phyloP scores from a whole-genome alignment of 2,797 vertebrate species.

The Eulemur rubriventer region DNA sequence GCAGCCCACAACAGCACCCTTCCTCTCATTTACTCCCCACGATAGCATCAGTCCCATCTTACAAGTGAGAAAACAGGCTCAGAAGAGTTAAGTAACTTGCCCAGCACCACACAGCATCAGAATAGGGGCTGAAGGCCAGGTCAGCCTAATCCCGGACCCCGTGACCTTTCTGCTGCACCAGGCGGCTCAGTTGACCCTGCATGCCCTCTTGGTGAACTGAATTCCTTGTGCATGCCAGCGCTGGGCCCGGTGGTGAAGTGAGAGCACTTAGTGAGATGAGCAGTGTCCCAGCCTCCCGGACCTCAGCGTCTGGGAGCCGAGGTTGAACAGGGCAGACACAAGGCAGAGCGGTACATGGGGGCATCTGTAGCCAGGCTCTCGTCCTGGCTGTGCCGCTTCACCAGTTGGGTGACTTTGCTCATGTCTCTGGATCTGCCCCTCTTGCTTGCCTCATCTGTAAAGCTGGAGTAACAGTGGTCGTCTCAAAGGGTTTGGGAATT shows the following conservation, averaged over 20 bases:
- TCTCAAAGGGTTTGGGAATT: background rate
- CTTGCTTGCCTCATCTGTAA: background rate
- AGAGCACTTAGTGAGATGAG: background rate
- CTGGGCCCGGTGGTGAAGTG: background rate
- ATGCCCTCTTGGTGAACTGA: background rate
- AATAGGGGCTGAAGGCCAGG: background rate
- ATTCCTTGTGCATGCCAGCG: accelerated
- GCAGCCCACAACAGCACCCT: background rate
- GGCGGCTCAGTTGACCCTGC: background rate
- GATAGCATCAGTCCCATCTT: background rate
- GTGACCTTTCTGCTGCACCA: background rate
- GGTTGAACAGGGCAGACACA: no score
- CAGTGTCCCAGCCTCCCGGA: background rate
- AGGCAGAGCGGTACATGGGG: background rate
- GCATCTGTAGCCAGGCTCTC: background rate
- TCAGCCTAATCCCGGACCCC: background rate
- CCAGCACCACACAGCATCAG: background rate
- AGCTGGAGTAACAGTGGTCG: background rate
- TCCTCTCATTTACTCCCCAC: background rate
- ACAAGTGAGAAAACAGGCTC: background rate
- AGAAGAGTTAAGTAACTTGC: background rate
- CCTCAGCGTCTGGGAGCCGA: background rate
- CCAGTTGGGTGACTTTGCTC: background rate
- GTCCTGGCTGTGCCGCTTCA: background rate
- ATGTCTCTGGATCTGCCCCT: background rate